phyloP scores from a whole-genome alignment of 2,797 vertebrate genomes.

The Manis pentadactyla region DNA sequence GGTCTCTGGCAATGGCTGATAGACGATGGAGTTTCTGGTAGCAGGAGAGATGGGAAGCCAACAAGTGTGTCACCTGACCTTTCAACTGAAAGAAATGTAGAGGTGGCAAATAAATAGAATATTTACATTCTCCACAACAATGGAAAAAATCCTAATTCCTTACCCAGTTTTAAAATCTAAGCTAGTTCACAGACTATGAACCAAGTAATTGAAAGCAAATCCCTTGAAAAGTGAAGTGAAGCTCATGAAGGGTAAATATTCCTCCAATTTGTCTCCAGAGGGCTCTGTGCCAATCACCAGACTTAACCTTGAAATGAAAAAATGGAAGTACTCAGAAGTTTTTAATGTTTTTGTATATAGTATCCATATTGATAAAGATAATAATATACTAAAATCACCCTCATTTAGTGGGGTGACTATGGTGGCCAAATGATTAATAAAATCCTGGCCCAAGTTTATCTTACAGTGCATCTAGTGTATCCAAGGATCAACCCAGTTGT shows the following conservation, averaged over 20 bases:
- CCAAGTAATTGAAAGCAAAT: background rate
- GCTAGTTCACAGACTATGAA: background rate
- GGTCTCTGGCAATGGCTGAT: background rate
- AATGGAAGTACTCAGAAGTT: background rate
- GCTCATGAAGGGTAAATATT: background rate
- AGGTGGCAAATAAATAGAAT: background rate
- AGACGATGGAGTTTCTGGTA: background rate
- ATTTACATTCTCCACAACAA: background rate
- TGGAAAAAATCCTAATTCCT: background rate
- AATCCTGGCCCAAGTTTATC: background rate
- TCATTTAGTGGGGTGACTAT: accelerated
- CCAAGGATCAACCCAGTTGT: background rate
- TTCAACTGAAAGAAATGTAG: background rate
- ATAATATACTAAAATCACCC: background rate
- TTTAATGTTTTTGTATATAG: background rate
- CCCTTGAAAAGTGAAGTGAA: background rate
- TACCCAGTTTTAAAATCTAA: background rate
- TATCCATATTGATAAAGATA: background rate
- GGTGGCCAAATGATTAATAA: background rate
- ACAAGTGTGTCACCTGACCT: background rate
- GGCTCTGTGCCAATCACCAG: background rate
- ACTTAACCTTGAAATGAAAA: background rate
- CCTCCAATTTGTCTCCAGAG: background rate
- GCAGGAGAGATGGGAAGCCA: background rate
- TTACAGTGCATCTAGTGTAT: background rate